Percentiles rank a stretch among this genome's conserved stretches.
Conservation (phyloP, 2,113 vertebrate species). For the Ceuthmochares aereus region DNA sequence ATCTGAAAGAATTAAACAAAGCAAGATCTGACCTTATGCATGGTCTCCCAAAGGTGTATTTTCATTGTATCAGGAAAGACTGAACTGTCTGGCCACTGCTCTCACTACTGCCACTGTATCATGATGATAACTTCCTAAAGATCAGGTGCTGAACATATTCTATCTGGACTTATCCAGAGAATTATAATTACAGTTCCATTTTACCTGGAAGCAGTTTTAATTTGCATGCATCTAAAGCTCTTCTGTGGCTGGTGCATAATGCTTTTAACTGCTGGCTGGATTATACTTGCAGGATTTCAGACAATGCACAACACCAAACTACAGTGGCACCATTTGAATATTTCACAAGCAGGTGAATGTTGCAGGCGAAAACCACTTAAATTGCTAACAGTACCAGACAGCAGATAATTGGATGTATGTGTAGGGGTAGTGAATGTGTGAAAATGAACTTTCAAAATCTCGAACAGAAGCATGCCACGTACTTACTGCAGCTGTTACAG, state of each 20-base stretch:
- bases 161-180: neutral
- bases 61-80: neutral
- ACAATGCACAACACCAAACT: neutral
- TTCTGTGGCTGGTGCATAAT: neutral
- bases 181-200: neutral
- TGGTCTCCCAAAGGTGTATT: conserved; percentile 9
- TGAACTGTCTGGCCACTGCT: neutral
- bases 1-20: conserved; percentile 1
- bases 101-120: neutral
- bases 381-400: neutral
- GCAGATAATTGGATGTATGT: neutral
- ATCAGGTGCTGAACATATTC: neutral
- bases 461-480: neutral
- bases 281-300: neutral
- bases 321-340: neutral
- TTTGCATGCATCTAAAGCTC: neutral
- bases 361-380: neutral
- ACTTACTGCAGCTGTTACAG: neutral
- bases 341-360: neutral
- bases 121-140: neutral
- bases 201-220: neutral
- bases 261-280: neutral
- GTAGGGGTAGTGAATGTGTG: neutral
- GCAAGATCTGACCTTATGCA: neutral
- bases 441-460: neutral